Conservation (phyloP, 2,888 invertebrate genomes). For the Adelphocoris suturalis region DNA sequence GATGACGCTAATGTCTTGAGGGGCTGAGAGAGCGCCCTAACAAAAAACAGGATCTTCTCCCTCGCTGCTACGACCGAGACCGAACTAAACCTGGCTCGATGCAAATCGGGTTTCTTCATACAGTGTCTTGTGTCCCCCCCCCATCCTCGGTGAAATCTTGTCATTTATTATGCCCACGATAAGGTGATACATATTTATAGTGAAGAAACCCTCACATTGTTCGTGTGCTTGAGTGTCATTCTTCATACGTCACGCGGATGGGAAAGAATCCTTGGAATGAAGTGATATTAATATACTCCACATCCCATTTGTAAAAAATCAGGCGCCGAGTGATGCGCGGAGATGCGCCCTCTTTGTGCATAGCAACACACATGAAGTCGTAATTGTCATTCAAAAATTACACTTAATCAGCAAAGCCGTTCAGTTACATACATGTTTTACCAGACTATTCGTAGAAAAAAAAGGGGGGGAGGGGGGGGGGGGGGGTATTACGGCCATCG, state of each 20-base stretch:
- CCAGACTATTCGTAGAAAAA: no score
- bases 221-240: background rate
- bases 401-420: conserved; percentile 21
- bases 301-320: background rate
- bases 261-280: conserved; percentile 15
- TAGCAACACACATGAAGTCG: background rate
- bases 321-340: background rate
- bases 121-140: background rate
- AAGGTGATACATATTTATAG: conserved; percentile 62
- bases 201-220: conserved; percentile 37
- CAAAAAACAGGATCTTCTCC: conserved; percentile 48
- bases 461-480: no score
- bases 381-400: no score
- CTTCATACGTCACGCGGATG: background rate
- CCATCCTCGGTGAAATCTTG: background rate
- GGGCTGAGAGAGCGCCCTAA: conserved; percentile 1
- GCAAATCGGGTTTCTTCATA: conserved; percentile 59
- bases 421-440: conserved; percentile 26
- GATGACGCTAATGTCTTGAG: conserved; percentile 60
- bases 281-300: background rate
- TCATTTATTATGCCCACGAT: conserved; percentile 51
- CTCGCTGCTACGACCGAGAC: background rate
- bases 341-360: background rate
- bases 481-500: no score
- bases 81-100: conserved; percentile 21